A percentile compares a stretch with the other conserved stretches of the same genome.
Conservation (phyloP, 1,140 invertebrate species). For the Eumeta japonica region DNA sequence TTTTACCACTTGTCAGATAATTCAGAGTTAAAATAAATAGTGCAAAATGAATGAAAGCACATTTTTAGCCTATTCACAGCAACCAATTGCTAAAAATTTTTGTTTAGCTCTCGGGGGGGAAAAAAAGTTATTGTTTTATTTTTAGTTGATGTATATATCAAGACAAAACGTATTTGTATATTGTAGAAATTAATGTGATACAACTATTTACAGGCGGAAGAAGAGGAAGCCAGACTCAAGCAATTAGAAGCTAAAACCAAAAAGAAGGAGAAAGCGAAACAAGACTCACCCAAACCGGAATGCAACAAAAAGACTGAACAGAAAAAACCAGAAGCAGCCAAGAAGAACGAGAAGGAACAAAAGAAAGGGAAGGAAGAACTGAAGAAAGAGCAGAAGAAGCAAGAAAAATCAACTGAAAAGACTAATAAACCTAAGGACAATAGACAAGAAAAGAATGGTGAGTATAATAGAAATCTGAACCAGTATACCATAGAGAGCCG, state of each 20-base stretch:
- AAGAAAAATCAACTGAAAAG: too few relatives aligned
- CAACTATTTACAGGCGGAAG: conserved; percentile 28
- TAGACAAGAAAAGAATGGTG: conserved; percentile 33
- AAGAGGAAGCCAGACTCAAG: conserved; percentile 32
- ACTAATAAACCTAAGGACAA: conserved; percentile 31
- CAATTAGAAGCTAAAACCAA: conserved; percentile 22
- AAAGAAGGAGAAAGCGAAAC: conserved; percentile 25
- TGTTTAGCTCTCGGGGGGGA: too few relatives aligned
- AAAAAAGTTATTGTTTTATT: too few relatives aligned
- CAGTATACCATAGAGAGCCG: too few relatives aligned
- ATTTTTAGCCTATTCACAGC: too few relatives aligned
- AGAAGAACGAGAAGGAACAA: conserved; percentile 21
- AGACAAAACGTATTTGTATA: too few relatives aligned
- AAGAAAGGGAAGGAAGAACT: conserved; percentile 23
- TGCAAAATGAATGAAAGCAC: too few relatives aligned
- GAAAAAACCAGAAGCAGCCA: conserved; percentile 7
- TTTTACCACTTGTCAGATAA: too few relatives aligned
- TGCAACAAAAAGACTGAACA: conserved; percentile 12
- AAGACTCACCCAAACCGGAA: conserved; percentile 20
- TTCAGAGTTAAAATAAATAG: too few relatives aligned
- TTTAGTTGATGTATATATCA: too few relatives aligned
- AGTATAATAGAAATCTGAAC: too few relatives aligned
- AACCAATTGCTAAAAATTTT: too few relatives aligned
- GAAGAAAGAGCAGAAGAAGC: conserved; percentile 18
- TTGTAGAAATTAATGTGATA: conserved; percentile 2